phyloP scores from a whole-genome alignment of 2,888 invertebrate genomes.

The Brassicogethes aeneus region DNA sequence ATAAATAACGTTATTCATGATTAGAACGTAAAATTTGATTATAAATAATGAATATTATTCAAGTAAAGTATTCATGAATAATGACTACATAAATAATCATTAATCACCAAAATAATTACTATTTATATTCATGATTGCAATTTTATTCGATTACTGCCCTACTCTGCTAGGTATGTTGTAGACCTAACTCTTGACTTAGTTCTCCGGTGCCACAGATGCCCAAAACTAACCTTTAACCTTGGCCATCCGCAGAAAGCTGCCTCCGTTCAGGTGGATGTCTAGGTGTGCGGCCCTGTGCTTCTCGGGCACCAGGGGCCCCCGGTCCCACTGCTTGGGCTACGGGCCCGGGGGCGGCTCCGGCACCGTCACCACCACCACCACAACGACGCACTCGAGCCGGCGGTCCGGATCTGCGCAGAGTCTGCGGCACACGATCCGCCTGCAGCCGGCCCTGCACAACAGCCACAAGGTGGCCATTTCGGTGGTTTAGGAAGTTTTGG shows the following conservation, averaged over 20 bases:
- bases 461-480: conserved; percentile 37
- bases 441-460: conserved; percentile 32
- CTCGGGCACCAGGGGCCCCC: conserved; percentile 29
- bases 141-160: too few species aligned
- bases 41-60: too few species aligned
- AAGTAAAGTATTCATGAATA: too few species aligned
- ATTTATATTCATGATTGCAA: too few species aligned
- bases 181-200: too few species aligned
- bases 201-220: too few species aligned
- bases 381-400: conserved; percentile 35
- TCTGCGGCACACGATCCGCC: conserved; percentile 34
- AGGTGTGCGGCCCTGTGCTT: conserved; percentile 40
- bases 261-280: conserved; percentile 63
- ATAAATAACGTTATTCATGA: too few species aligned
- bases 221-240: too few species aligned
- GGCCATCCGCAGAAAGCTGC: conserved; percentile 47
- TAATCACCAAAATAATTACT: too few species aligned
- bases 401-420: conserved; percentile 35
- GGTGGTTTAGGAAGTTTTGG: conserved; percentile 30
- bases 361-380: conserved; percentile 33
- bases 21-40: too few species aligned
- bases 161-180: too few species aligned
- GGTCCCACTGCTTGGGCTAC: conserved; percentile 30
- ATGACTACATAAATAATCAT: too few species aligned
- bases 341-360: conserved; percentile 27